Evolutionary conservation across 2,797 vertebrate genomes (phyloP).

Genomic region (Chelon auratus): DNA sequence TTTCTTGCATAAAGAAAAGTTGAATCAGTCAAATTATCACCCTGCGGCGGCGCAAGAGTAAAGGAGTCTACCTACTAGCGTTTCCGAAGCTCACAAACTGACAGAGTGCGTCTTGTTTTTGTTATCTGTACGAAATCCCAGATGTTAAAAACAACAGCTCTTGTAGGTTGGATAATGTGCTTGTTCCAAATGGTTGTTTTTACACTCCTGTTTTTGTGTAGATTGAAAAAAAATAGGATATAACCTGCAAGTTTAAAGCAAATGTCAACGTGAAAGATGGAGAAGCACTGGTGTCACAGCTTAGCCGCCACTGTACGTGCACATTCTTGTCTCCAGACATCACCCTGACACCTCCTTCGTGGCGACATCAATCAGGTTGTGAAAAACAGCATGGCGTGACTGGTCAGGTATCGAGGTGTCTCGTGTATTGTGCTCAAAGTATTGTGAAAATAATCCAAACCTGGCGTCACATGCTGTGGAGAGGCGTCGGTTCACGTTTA

Average conservation of each 20-base stretch:
- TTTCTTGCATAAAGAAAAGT: background rate
- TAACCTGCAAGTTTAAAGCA: too few species aligned
- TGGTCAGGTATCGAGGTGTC: background rate
- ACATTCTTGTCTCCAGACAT: background rate
- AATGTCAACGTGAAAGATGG: background rate
- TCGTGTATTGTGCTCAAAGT: background rate
- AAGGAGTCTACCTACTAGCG: background rate
- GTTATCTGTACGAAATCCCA: background rate
- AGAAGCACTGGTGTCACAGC: background rate
- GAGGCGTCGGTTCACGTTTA: background rate
- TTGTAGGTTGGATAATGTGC: background rate
- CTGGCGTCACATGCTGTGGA: background rate
- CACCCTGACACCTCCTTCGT: background rate
- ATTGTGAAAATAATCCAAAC: background rate
- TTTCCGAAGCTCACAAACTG: background rate
- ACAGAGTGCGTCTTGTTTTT: background rate
- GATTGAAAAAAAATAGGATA: background rate
- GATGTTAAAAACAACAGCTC: background rate
- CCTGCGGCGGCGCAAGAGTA: background rate
- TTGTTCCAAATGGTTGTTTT: background rate
- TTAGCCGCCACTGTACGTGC: background rate
- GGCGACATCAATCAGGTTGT: background rate
- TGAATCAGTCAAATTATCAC: background rate
- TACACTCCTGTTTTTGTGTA: too few species aligned
- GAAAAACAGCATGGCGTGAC: background rate